These are phyloP conservation scores for Amiota mariae DNA, from an alignment of 2,888 invertebrate species.

Conservation along the genomic window DNA sequence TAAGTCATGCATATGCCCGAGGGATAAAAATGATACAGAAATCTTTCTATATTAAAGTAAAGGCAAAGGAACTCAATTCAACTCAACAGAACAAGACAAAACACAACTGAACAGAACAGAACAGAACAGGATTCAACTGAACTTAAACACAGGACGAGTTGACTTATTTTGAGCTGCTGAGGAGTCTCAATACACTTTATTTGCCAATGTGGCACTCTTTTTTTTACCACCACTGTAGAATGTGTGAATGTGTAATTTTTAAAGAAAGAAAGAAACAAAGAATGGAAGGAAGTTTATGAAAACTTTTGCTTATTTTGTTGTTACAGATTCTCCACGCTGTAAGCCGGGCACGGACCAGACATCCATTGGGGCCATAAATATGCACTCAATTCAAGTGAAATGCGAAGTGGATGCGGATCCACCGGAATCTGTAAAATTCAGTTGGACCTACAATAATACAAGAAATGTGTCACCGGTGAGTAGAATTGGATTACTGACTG, in stretches of 20 bases:
- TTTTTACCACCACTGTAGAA: neutral
- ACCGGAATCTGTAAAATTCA: slow-evolving; percentile 81
- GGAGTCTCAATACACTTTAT: slow-evolving; percentile 5
- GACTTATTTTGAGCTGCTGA: neutral
- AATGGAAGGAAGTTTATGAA: too few species aligned
- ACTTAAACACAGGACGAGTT: neutral
- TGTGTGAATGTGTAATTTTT: too few species aligned
- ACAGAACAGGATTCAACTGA: too few species aligned
- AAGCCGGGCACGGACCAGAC: slow-evolving; percentile 81
- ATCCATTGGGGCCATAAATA: slow-evolving; percentile 82
- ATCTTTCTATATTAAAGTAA: slow-evolving; percentile 10
- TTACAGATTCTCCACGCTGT: slow-evolving; percentile 84
- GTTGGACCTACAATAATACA: slow-evolving; percentile 89
- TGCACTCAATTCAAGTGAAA: slow-evolving; percentile 82
- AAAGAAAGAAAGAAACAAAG: too few species aligned
- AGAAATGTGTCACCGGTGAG: slow-evolving; percentile 83
- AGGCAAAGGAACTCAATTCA: slow-evolving; percentile 15
- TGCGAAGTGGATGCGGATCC: slow-evolving; percentile 90
- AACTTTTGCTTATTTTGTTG: neutral
- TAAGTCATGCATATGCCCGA: slow-evolving; percentile 16
- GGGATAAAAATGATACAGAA: slow-evolving; percentile 8
- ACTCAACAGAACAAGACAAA: neutral
- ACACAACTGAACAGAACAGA: neutral
- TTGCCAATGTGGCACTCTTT: slow-evolving; percentile 10
- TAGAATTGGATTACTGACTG: slow-evolving; percentile 30